These are phyloP conservation scores for Amiota minor DNA, from an alignment of 2,888 invertebrate species.

Conservation along the genomic window DNA sequence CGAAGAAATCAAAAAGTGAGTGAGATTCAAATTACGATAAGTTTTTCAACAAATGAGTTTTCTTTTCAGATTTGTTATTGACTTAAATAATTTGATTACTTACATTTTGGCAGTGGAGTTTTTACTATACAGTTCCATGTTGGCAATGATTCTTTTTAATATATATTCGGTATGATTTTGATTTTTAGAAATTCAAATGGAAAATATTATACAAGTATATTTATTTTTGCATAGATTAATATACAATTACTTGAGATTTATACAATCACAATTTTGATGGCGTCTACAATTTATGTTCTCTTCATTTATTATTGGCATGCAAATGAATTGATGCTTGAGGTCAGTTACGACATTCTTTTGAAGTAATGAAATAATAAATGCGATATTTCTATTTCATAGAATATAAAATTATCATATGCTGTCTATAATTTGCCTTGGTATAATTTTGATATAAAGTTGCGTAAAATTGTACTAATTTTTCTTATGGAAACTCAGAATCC, in stretches of 20 bases:
- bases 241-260: conserved; percentile 47
- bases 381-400: conserved; percentile 51
- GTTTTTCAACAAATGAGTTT: too few relatives aligned
- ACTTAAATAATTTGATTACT: too few relatives aligned
- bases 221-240: too few relatives aligned
- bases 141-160: too few relatives aligned
- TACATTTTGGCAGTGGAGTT: too few relatives aligned
- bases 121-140: too few relatives aligned
- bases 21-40: too few relatives aligned
- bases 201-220: too few relatives aligned
- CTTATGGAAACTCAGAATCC: conserved; percentile 64
- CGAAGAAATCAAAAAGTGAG: conserved; percentile 49
- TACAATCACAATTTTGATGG: conserved; percentile 64
- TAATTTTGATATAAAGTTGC: conserved; percentile 55
- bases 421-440: conserved; percentile 69
- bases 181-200: too few relatives aligned
- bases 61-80: too few relatives aligned
- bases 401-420: conserved; percentile 61
- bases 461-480: conserved; percentile 62
- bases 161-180: too few relatives aligned
- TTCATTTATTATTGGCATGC: conserved; percentile 71
- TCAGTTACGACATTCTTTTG: not conserved
- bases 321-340: too few relatives aligned
- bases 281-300: conserved; percentile 68
- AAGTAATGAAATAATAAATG: not conserved